Conservation (phyloP, 2,113 vertebrate genomes). For the Salvelinus sp. region DNA sequence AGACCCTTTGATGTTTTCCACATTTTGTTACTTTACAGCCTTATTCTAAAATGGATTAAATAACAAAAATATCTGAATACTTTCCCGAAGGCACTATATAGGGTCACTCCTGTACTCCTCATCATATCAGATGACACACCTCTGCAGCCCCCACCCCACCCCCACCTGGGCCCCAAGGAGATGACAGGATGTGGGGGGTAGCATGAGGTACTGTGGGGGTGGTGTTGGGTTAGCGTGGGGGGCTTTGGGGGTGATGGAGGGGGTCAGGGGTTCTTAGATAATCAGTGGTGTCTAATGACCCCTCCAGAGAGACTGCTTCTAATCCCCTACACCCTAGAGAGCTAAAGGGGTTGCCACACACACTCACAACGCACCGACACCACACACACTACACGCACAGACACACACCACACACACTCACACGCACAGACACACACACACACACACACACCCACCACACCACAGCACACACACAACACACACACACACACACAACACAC, state of each 20-base stretch:
- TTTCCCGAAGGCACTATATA: background rate
- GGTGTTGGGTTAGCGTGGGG: background rate
- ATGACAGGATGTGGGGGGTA: background rate
- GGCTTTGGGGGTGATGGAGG: background rate
- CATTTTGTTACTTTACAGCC: too few relatives aligned
- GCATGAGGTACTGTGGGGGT: background rate
- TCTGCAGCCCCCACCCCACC: background rate
- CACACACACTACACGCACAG: background rate
- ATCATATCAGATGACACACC: constrained; percentile 2
- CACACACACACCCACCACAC: background rate
- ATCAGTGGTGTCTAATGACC: constrained; percentile 3
- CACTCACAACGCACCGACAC: background rate
- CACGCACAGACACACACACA: background rate
- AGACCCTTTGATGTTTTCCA: too few relatives aligned
- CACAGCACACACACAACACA: too few relatives aligned
- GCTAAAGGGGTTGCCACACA: background rate
- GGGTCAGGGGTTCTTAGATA: constrained; percentile 1
- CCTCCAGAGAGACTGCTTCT: background rate
- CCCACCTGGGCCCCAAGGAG: background rate
- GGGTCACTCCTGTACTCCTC: background rate
- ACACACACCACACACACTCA: background rate
- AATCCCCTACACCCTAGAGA: background rate
- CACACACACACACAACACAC: too few relatives aligned
- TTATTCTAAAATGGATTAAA: too few relatives aligned
- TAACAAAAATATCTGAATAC: too few relatives aligned